These are phyloP conservation scores for Xanthorhoe spadicearia DNA, from an alignment of 2,888 invertebrate genomes.

Conservation along the genomic window DNA sequence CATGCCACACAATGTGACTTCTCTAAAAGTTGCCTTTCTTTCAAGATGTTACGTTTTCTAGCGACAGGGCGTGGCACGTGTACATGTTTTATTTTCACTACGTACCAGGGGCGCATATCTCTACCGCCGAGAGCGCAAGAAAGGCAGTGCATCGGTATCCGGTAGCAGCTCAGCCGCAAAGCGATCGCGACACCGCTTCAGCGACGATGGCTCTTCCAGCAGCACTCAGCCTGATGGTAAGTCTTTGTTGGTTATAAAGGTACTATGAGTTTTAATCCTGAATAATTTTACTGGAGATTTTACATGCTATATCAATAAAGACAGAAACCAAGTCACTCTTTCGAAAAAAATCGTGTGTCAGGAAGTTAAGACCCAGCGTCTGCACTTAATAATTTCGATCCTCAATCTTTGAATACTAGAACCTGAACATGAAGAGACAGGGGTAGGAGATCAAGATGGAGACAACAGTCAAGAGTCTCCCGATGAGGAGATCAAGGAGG, in stretches of 20 bases:
- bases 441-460: slow-evolving; percentile 4
- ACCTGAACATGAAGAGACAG: slow-evolving; percentile 19
- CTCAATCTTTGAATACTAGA: slow-evolving; percentile 1
- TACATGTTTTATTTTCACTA: background rate
- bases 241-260: too few relatives aligned
- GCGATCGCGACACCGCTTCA: slow-evolving; percentile 83
- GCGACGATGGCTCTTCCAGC: slow-evolving; percentile 90
- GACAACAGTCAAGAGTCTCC: slow-evolving; percentile 40
- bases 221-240: slow-evolving; percentile 82
- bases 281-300: too few relatives aligned
- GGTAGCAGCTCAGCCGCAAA: slow-evolving; percentile 68
- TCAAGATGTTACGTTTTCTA: too few relatives aligned
- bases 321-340: too few relatives aligned
- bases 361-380: too few relatives aligned
- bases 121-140: slow-evolving; percentile 90
- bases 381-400: background rate
- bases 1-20: too few relatives aligned
- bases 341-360: too few relatives aligned
- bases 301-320: too few relatives aligned
- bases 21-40: too few relatives aligned
- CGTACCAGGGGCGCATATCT: slow-evolving; percentile 88
- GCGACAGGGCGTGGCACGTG: too few relatives aligned
- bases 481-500: slow-evolving; percentile 49
- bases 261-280: too few relatives aligned
- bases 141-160: slow-evolving; percentile 65